Evolutionary conservation across 2,113 vertebrate genomes (phyloP).

Genomic region (Eupsittula cactorum): DNA sequence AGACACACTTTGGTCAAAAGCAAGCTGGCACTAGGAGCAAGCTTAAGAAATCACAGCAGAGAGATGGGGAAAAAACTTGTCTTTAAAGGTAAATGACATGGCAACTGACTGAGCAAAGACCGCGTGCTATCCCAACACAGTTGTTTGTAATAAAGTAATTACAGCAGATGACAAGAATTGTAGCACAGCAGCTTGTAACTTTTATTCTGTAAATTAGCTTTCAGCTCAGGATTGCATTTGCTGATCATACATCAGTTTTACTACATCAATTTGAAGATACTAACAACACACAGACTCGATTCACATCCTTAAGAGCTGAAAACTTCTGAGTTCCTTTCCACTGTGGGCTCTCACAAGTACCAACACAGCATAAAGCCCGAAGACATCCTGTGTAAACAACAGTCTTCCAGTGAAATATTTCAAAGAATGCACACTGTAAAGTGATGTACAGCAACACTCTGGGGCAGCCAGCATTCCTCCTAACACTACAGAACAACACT

Average conservation of each 20-base stretch:
- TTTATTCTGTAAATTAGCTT: not conserved
- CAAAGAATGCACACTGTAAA: not conserved
- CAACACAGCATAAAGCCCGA: not conserved
- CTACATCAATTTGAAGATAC: not conserved
- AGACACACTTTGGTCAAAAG: not conserved
- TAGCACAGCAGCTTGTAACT: not conserved
- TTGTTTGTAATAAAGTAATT: not conserved
- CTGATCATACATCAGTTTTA: not conserved
- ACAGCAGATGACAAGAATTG: not conserved
- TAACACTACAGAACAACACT: not conserved
- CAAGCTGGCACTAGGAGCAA: not conserved
- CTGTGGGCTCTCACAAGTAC: not conserved
- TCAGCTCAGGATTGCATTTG: not conserved
- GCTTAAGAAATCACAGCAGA: not conserved
- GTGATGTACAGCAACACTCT: not conserved
- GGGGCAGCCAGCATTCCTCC: not conserved
- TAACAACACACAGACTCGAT: not conserved
- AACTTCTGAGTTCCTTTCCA: not conserved
- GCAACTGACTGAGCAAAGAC: not conserved
- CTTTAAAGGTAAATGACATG: not conserved
- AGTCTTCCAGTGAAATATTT: not conserved
- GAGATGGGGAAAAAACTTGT: not conserved
- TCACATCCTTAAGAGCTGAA: not conserved
- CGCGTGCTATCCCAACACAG: not conserved
- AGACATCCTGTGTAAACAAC: not conserved